Evolutionary conservation across 2,113 vertebrate species (phyloP).

Genomic region (Athene cunicularia): DNA sequence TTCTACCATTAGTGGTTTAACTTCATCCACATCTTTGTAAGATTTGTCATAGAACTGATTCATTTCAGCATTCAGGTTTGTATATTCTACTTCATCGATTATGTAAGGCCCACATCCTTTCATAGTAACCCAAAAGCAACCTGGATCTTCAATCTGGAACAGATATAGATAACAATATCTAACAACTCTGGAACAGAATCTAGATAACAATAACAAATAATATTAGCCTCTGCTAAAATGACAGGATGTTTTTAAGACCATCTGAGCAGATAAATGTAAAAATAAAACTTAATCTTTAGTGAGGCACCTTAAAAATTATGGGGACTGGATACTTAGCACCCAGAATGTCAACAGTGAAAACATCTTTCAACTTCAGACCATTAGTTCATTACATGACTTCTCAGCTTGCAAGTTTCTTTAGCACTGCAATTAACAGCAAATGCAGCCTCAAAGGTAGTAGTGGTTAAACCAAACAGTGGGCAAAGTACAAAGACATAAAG

Average conservation of each 20-base stretch:
- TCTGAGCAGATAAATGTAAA: background rate
- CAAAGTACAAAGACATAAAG: background rate
- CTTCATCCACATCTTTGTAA: background rate
- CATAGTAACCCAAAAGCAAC: conserved; percentile 77
- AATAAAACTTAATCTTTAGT: background rate
- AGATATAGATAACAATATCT: background rate
- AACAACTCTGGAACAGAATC: too few species aligned
- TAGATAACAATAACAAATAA: background rate
- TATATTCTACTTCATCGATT: conserved; percentile 62
- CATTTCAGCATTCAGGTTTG: conserved; percentile 72
- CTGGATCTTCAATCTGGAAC: conserved; percentile 73
- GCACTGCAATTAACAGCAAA: background rate
- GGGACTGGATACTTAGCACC: background rate
- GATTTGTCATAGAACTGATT: conserved; percentile 68
- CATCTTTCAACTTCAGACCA: background rate
- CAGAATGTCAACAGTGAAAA: background rate
- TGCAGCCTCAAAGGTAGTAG: fast-evolving
- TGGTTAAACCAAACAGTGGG: background rate
- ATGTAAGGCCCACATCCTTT: conserved; percentile 31
- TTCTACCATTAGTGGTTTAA: conserved; percentile 62
- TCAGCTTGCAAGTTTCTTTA: background rate
- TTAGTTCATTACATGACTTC: background rate
- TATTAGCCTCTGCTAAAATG: background rate
- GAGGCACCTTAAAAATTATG: background rate
- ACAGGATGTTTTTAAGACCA: background rate